phyloP scores from a whole-genome alignment of 2,888 invertebrate species.

The Agriopis leucophaearia region DNA sequence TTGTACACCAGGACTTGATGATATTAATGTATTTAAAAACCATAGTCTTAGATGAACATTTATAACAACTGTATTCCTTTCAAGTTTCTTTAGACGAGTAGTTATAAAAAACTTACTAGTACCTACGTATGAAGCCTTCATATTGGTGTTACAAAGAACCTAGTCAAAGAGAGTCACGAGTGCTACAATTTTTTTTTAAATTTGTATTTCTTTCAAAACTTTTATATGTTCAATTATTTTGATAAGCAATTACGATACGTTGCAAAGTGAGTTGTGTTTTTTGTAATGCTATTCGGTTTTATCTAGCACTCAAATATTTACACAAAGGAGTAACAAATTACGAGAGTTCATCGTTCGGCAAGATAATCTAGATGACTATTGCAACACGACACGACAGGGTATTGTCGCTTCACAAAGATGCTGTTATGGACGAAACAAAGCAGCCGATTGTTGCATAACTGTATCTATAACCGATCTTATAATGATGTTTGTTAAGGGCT shows the following conservation, averaged over 20 bases:
- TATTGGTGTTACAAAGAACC: too few relatives aligned
- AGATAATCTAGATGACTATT: constrained; percentile 34
- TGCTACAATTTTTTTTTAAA: not conserved
- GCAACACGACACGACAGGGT: constrained; percentile 24
- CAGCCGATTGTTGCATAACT: constrained; percentile 29
- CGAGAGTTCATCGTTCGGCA: constrained; percentile 15
- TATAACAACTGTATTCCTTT: too few relatives aligned
- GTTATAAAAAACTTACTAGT: too few relatives aligned
- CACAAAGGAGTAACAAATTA: constrained; percentile 20
- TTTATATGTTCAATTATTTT: not conserved
- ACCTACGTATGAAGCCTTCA: too few relatives aligned
- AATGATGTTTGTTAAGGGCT: constrained; percentile 18
- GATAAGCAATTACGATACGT: constrained; percentile 6
- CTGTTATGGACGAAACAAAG: constrained; percentile 39
- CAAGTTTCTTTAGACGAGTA: too few relatives aligned
- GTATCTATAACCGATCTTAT: constrained; percentile 28
- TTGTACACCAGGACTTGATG: too few relatives aligned
- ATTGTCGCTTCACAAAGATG: constrained; percentile 32
- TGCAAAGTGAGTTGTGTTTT: constrained; percentile 5
- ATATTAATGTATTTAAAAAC: too few relatives aligned
- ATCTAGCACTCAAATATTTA: constrained; percentile 13
- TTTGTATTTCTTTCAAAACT: not conserved
- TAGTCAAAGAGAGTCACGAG: too few relatives aligned
- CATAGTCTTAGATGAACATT: too few relatives aligned
- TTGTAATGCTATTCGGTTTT: not conserved